Percentiles rank a stretch among this genome's conserved stretches.
Evolutionary conservation across 2,888 invertebrate genomes (phyloP).

Genomic region (Phortica magna): DNA sequence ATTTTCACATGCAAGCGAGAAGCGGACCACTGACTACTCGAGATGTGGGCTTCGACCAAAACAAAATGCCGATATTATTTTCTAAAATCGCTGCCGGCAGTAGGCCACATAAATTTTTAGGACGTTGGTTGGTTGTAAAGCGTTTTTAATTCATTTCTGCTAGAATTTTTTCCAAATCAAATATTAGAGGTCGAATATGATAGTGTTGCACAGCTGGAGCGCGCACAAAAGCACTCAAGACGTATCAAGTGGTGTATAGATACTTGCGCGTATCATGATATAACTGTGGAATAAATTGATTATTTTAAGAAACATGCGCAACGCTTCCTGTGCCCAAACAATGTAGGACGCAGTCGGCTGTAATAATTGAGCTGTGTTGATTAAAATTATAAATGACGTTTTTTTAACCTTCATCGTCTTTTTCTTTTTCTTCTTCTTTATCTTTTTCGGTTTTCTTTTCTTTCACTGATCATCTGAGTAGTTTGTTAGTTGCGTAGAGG

Average conservation of each 20-base stretch:
- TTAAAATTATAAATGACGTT: neutral
- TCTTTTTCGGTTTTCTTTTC: neutral
- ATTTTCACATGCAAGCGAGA: neutral
- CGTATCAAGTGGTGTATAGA: neutral
- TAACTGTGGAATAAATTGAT: neutral
- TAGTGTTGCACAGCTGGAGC: neutral
- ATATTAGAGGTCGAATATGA: neutral
- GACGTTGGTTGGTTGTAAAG: neutral
- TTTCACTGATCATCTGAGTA: neutral
- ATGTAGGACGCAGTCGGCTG: neutral
- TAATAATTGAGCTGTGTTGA: neutral
- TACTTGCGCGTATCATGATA: neutral
- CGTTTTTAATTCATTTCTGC: neutral
- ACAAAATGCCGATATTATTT: constrained; percentile 38
- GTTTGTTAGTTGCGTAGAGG: neutral
- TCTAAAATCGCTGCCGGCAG: constrained; percentile 62
- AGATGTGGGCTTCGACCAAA: constrained; percentile 31
- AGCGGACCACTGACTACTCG: constrained; percentile 22
- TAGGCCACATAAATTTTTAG: constrained; percentile 59
- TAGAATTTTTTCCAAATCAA: neutral
- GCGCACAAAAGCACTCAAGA: neutral
- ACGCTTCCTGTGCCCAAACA: neutral
- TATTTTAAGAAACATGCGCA: neutral
- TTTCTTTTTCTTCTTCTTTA: neutral
- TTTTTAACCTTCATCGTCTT: neutral